Evolutionary conservation across 1,140 invertebrate species (phyloP), one percentile per base, ranked within the genome.

Genomic region (Cherax quadricarinatus): DNA sequence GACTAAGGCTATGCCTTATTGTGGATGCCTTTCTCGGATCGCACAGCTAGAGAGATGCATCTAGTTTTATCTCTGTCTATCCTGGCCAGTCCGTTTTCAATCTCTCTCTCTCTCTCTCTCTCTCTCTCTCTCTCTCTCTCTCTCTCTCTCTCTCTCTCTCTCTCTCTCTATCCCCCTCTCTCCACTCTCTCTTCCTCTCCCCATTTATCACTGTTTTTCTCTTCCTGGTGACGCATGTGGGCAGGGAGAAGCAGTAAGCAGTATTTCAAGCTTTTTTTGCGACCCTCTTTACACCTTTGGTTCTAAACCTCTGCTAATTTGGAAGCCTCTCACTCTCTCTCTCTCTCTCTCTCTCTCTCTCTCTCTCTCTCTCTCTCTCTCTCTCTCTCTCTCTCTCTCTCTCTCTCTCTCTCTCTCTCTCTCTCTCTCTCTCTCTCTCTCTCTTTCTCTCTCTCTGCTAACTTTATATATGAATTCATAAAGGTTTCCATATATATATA

Each of bases 181-280:
- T 48, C 48, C 79, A 51, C 48, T 21, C 48, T 81, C 48, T 16
- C 6, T 81, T 48, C 16, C 78, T 48, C 78, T 81, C 79, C 48
- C 24, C 30, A 79, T 79, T 49, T 49, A 48, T 48, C 78, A 79
- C 24, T 6, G 10, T 79, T 49, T 49, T 49, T 79, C 48, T 79
- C n/a, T 6, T n/a, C n/a, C 24, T 66, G 62, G 62, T 75, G 70
- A 75, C 70, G 24, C n/a, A 75, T 75, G 70, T 75, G 70, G 70
- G 70, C 14, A 30, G 70, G 14, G 70, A 75, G 70, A 75, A 75
- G 18, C 70, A 30, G 14, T 7, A 24, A 21, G 70, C 70, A 24
- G 70, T 75, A 75, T 75, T 75, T 75, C 70, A 75, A 5, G 12
- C 4, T 16, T 18, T 66, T 66, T 66, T 66, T 66, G 12, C 12